Evolutionary conservation across 2,797 vertebrate genomes (phyloP).

Genomic region (Tokudaia muenninki): DNA sequence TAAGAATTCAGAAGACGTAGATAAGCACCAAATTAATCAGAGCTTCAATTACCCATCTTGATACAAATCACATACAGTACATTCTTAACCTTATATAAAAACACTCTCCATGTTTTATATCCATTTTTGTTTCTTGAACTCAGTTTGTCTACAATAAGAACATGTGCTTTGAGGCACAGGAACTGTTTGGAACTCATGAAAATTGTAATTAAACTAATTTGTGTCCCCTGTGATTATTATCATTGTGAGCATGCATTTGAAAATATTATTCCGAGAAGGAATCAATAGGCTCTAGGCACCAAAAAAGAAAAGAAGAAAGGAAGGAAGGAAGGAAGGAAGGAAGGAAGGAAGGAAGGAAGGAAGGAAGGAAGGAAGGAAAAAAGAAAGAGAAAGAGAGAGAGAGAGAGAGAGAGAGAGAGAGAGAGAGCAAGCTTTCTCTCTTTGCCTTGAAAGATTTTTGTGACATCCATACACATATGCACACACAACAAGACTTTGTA

Average conservation of each 20-base stretch:
- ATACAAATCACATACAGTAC: neutral
- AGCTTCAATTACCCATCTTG: neutral
- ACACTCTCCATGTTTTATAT: neutral
- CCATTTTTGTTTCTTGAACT: neutral
- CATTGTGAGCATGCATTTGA: neutral
- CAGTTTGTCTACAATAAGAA: neutral
- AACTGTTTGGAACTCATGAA: neutral
- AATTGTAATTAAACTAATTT: neutral
- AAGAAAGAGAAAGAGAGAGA: no score
- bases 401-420: no score
- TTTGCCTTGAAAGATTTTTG: neutral
- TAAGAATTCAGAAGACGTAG: neutral
- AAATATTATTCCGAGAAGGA: neutral
- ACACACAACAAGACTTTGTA: neutral
- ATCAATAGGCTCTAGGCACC: neutral
- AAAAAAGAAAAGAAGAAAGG: no score
- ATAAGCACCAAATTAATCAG: neutral
- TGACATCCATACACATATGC: neutral
- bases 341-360: no score
- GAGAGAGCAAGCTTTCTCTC: no score
- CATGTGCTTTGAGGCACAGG: neutral
- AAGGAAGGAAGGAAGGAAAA: fast-evolving
- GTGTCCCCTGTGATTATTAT: neutral
- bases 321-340: no score
- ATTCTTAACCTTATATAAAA: neutral